Evolutionary conservation across 2,888 invertebrate species (phyloP), one percentile per base, ranked within the genome.

Genomic region (Drosophila neonasuta): DNA sequence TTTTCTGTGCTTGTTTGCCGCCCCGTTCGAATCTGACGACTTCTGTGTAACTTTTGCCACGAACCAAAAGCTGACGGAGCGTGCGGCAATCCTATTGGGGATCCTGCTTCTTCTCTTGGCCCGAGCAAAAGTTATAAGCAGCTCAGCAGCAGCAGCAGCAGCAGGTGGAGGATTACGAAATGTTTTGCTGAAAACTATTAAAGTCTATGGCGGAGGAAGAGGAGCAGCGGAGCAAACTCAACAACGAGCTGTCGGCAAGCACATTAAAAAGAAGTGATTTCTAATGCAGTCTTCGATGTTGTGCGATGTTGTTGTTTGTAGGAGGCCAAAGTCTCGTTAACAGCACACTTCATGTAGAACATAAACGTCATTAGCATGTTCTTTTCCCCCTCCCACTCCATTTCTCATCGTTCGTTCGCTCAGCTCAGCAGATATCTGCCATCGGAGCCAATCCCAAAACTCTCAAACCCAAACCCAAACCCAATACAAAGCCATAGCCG

Each of bases 111-210:
- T 13, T 29, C 13, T 13, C 9, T 8, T 34, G 50, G 51, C 45
- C 56, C 41, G 42, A 29, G 24, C 49, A 68, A 75, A 81, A 80
- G 66, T 85, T 82, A 76, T 85, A 82, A 82, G 82, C 81, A 70
- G 81, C 85, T 84, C 82, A 68, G 71, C 74, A 69, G 24, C 24
- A 20, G 17, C 3, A 24, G 17, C 17, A 24, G 24, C 24, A 24
- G 61, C 62, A 69, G 75, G 70, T 68, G 72, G 51, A 13, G 67
- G 82, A 81, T 81, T 81, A 79, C 72, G 51, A 72, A 81, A 81
- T 77, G 75, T 75, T 80, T 65, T 74, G 66, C 48, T 54, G 67
- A 71, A 75, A 79, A 69, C 77, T 78, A 72, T 77, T 77, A 75
- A 78, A 78, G 62, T 49, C 42, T 10, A 36, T 13, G 15, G 5